These are phyloP conservation scores for Pachliopta kotzebuea DNA, from an alignment of 2,888 invertebrate species.

Conservation along the genomic window DNA sequence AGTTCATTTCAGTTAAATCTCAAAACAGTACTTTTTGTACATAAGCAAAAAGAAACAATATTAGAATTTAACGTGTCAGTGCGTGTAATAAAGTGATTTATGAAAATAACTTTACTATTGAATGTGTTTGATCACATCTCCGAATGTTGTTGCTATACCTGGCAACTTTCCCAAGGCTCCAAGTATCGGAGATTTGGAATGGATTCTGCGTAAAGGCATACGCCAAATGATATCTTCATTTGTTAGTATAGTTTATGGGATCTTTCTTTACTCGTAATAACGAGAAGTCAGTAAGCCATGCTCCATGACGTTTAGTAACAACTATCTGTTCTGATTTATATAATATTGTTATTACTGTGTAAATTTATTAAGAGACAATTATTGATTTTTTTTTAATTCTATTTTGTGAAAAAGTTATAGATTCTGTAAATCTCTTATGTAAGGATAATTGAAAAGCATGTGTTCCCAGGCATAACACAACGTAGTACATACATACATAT, in stretches of 20 bases:
- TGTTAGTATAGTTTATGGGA: slow-evolving; percentile 13
- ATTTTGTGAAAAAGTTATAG: no score
- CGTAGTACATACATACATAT: no score
- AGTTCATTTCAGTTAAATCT: no score
- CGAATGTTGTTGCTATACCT: slow-evolving; percentile 21
- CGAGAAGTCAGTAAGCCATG: not conserved
- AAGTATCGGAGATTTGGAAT: slow-evolving; percentile 3
- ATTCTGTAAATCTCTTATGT: not conserved
- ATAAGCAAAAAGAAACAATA: not conserved
- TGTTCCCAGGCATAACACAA: no score
- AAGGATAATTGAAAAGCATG: no score
- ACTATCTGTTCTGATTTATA: not conserved
- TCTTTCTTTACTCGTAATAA: not conserved
- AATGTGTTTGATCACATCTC: slow-evolving; percentile 21
- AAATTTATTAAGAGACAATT: not conserved
- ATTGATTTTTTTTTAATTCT: no score
- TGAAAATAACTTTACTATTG: slow-evolving; percentile 17
- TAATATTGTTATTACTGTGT: not conserved
- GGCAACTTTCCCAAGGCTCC: slow-evolving; percentile 31
- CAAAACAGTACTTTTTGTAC: no score
- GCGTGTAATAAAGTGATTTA: slow-evolving; percentile 7
- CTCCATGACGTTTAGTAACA: not conserved
- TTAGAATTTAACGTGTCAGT: slow-evolving; percentile 3
- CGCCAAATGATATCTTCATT: not conserved
- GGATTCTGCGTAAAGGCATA: slow-evolving; percentile 9